Conservation (phyloP, 1,140 invertebrate genomes). For the Trissolcus basalis region DNA sequence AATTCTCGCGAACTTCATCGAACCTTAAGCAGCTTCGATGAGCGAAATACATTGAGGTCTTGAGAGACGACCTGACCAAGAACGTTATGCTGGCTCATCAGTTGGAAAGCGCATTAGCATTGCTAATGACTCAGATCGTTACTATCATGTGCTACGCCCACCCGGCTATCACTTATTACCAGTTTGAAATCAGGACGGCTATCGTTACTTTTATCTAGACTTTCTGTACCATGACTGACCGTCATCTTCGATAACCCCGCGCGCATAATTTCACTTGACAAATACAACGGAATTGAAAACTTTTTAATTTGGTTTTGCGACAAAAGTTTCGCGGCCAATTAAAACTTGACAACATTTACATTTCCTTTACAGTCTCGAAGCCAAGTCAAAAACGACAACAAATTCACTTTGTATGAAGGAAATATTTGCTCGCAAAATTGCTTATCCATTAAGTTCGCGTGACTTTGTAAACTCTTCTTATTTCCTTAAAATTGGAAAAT, state of each 20-base stretch:
- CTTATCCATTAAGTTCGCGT: slow-evolving; percentile 31
- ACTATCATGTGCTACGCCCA: slow-evolving; percentile 62
- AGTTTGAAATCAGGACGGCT: slow-evolving; percentile 44
- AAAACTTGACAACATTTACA: too few species aligned
- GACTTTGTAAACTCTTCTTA: slow-evolving; percentile 23
- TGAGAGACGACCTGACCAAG: slow-evolving; percentile 46
- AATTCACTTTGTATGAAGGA: slow-evolving; percentile 2
- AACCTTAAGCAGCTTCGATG: slow-evolving; percentile 54
- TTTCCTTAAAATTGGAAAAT: slow-evolving; percentile 43
- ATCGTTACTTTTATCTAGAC: slow-evolving; percentile 44
- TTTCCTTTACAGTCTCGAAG: too few species aligned
- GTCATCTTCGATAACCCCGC: too few species aligned
- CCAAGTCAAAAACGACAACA: too few species aligned
- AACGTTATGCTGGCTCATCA: slow-evolving; percentile 66
- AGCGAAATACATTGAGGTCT: slow-evolving; percentile 47
- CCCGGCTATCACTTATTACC: slow-evolving; percentile 35
- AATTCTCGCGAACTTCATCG: slow-evolving; percentile 50
- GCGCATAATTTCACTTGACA: too few species aligned
- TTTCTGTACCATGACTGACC: slow-evolving; percentile 22
- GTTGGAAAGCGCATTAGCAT: slow-evolving; percentile 71
- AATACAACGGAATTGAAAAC: too few species aligned
- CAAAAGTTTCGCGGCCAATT: too few species aligned
- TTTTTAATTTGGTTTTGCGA: too few species aligned
- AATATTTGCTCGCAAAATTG: slow-evolving; percentile 24
- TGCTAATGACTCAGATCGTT: slow-evolving; percentile 71